Base-by-base conservation (phyloP, 1,140 invertebrate genomes). In the Lutraria rhynchaena region DNA sequence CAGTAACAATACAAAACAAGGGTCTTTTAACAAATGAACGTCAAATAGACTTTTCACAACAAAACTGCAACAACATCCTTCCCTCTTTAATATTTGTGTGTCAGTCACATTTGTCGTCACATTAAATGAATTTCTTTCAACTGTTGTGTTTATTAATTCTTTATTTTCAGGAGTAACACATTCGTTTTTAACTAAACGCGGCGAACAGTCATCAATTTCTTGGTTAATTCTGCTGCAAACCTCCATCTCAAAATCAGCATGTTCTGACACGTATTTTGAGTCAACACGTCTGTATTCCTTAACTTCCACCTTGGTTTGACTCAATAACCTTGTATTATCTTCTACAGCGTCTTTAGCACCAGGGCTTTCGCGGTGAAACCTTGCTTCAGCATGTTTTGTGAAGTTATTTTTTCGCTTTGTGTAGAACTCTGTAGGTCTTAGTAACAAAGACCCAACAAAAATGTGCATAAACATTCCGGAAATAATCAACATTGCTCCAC, bases 381-480 rank as follows among this genome's bases (percentile, higher is more conserved):
- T 17, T 24, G 13, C 22, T 24, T 58, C 55, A 24, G 15, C 22
- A n/a, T 29, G 19, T 22, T 22, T 41, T 44, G n/a, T n/a, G 7
- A 46, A 1, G 11, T 9, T 0, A 46, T 37, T 46, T 41, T 67
- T 13, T 37, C 44, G 19, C 22, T 67, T 37, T 17, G 24, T 24
- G n/a, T 74, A 74, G 13, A 46, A 60, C 51, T 76, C 58, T 11
- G 55, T 22, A 19, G 74, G 74, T 61, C 74, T 13, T 35, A 76
- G 31, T 7, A 76, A 37, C 15, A 49, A 31, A 3, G 35, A 58
- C 3, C 53, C 44, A 22, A 53, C 37, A 17, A 22, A 46, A 19
- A 61, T 49, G 31, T 76, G 7, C 24, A 63, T 31, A 27, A 76
- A 19, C 19, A 76, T 15, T 2, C 22, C 74, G 19, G 74, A 63